phyloP scores from a whole-genome alignment of 2,888 invertebrate genomes.

The Caenorhabditis angaria region DNA sequence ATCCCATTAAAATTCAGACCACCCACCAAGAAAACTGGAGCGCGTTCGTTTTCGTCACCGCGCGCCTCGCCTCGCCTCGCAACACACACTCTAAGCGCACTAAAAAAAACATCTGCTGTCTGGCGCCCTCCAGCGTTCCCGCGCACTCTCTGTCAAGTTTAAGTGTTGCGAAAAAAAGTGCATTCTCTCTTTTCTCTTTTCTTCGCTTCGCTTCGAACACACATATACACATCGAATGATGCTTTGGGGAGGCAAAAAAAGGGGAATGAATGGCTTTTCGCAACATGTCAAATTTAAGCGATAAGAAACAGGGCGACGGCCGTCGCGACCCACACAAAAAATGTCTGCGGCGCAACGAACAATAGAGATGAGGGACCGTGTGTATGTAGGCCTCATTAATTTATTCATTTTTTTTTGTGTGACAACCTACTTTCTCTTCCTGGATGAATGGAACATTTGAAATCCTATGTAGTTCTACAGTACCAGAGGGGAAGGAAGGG shows the following conservation, averaged over 20 bases:
- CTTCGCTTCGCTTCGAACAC: conserved; percentile 4
- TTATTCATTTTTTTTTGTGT: not conserved
- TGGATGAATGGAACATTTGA: too few species aligned
- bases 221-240: not conserved
- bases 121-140: conserved; percentile 3
- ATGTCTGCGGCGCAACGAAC: not conserved
- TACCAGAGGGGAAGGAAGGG: too few species aligned
- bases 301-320: not conserved
- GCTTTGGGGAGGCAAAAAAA: not conserved
- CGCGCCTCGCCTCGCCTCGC: not conserved
- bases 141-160: conserved; percentile 12
- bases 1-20: conserved; percentile 1
- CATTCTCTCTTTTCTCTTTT: not conserved
- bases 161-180: conserved; percentile 14
- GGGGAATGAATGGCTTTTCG: conserved; percentile 38
- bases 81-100: too few species aligned
- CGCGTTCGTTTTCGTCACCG: conserved; percentile 2
- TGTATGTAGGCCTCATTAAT: not conserved
- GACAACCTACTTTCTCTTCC: too few species aligned
- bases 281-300: conserved; percentile 16
- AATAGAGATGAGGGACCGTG: not conserved
- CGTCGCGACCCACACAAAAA: conserved; percentile 9
- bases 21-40: conserved; percentile 11
- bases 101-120: conserved; percentile 6
- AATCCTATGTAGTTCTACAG: too few species aligned